Evolutionary conservation across 2,113 vertebrate genomes (phyloP), one percentile per base, ranked within the genome.

Genomic region (Columba livia): DNA sequence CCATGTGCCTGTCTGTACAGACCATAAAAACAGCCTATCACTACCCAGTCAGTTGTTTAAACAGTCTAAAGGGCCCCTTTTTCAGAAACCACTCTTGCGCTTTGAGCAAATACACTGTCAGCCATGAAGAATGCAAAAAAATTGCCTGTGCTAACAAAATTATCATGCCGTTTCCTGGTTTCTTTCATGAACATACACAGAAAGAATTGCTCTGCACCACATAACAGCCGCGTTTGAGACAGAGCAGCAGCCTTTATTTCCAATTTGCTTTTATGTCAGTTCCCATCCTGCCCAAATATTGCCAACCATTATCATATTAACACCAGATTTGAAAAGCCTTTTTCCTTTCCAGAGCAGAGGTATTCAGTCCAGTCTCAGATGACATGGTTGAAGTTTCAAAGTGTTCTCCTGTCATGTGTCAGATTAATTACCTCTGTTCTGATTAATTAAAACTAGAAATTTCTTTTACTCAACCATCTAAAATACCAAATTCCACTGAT

Each of bases 401-500:
- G 86, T 66, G 74, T 72, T 95, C 31, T 96, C 21, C 11, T 66
- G 21, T 93, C 88, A 91, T 2, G 3, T 58, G 6, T 74, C 66
- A 86, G 47, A 79, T 93, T 86, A 92, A 93, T 94, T 95, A 96
- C 79, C 31, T 86, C n/a, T 86, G 26, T 11, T 13, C 10, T 48
- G n/a, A 54, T 84, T 96, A 95, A 97, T 83, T 96, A 91, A 83
- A 84, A 69, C 28, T 69, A 31, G 10, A 90, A 80, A 34, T 92
- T 96, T 94, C 24, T 95, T 88, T 78, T 64, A 90, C 79, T 96
- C 71, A 89, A 23, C 74, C n/a, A 79, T 87, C 47, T 93, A 79
- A 88, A 96, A 90, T 75, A 90, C 88, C 38, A 88, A 91, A 91
- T 79, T 96, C 79, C 66, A 81, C 60, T 53, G 60, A 88, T 85